Conservation (phyloP, 2,888 invertebrate species). For the Hipparchia sbordonii region DNA sequence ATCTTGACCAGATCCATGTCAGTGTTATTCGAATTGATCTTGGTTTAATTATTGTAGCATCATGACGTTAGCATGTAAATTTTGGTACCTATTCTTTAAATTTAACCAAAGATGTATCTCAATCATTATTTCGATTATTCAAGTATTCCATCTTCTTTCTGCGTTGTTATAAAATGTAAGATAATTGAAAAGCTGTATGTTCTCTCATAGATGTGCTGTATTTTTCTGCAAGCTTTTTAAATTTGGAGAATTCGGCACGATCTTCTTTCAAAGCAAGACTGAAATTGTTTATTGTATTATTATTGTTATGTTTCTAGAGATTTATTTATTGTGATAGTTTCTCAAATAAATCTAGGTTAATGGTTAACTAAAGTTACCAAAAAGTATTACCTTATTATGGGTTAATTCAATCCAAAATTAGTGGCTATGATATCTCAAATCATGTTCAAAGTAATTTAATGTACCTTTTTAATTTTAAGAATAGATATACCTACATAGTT, state of each 20-base stretch:
- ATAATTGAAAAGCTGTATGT: neutral
- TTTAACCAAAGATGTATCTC: conserved; percentile 43
- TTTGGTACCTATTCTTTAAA: conserved; percentile 28
- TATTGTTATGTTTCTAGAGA: conserved; percentile 73
- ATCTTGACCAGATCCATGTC: conserved; percentile 28
- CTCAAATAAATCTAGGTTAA: conserved; percentile 55
- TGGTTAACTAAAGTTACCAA: conserved; percentile 78
- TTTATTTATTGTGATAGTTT: conserved; percentile 80
- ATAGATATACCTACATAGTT: conserved; percentile 24
- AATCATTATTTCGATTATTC: conserved; percentile 33
- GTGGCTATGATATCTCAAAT: conserved; percentile 66
- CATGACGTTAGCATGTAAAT: neutral
- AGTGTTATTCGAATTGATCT: conserved; percentile 13
- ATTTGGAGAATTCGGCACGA: conserved; percentile 34
- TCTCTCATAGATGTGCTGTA: neutral
- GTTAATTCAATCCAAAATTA: conserved; percentile 64
- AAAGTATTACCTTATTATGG: conserved; percentile 77
- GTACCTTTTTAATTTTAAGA: conserved; percentile 43
- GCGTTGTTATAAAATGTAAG: neutral
- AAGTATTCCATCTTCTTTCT: neutral
- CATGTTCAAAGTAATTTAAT: conserved; percentile 51
- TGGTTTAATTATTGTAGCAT: conserved; percentile 5
- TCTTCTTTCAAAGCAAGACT: conserved; percentile 70
- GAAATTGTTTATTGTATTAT: conserved; percentile 69
- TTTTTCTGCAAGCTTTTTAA: conserved; percentile 7